Base-by-base conservation (phyloP, 2,888 invertebrate species). In the Ennomos erosarius region DNA sequence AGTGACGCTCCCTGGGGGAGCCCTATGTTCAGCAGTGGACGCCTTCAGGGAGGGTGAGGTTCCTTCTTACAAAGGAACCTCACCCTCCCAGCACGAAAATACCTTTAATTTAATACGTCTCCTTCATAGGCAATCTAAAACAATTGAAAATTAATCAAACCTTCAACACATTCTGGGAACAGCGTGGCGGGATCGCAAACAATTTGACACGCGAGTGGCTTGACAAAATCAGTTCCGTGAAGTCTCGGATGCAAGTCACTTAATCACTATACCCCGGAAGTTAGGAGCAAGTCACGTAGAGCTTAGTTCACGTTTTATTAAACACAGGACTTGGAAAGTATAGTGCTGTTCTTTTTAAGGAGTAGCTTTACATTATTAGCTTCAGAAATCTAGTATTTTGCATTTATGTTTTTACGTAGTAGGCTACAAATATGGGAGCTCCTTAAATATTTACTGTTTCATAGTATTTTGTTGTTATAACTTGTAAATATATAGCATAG, bases 231-330 rank as follows among this genome's bases (percentile, higher is more conserved):
- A 67, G 59, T 65, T 53, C 64, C 65, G 57, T 58, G 58, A 54
- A 59, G 58, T 54, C 55, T 51, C 62, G 66, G 66, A 64, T 71
- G 74, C 74, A 77, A 76, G 76, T 77, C 76, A 76, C 74, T 76
- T 76, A 74, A 77, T 74, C 78, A 78, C 71, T 34, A 42, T 52
- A 47, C 59, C 47, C 1, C 59, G 59, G 59, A 54, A 55, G 51
- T 55, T 47, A 43, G 46, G 35, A 37, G 54, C 67, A 43, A 68
- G 67, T 68, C 67, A 67, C 65, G 67, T 62, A 59, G 53, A 56
- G 46, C 55, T 48, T 53, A 56, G 62, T 65, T 65, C 62, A 68
- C 67, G 59, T 55, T 60, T 55, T 60, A 55, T 60, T 60, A 55
- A 55, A 38, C 58, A 39, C 34, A 16, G 8, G 9, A 12, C 35